A percentile compares a stretch with the other conserved stretches of the same genome.
Conservation (phyloP, 2,888 invertebrate species). For the Calephelis perditalis region DNA sequence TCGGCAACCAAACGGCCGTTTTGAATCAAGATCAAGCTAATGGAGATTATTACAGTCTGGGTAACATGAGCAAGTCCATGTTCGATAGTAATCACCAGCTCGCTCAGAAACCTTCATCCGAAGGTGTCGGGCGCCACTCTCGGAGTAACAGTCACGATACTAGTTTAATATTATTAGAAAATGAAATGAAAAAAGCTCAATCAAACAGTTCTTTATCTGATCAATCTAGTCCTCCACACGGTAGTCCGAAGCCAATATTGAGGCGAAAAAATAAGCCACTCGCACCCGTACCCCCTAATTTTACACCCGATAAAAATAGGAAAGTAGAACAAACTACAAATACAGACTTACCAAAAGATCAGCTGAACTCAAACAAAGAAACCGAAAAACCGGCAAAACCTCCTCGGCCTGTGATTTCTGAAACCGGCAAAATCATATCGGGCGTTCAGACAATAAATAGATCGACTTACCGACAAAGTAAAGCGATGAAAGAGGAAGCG, state of each 20-base stretch:
- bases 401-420: slow-evolving; percentile 77
- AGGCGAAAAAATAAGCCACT: slow-evolving; percentile 86
- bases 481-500: slow-evolving; percentile 68
- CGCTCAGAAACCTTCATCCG: slow-evolving; percentile 32
- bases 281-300: slow-evolving; percentile 83
- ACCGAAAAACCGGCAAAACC: slow-evolving; percentile 80
- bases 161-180: slow-evolving; percentile 68
- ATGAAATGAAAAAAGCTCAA: slow-evolving; percentile 78
- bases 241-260: slow-evolving; percentile 85
- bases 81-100: slow-evolving; percentile 51
- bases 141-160: slow-evolving; percentile 80
- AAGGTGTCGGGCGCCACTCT: slow-evolving; percentile 62
- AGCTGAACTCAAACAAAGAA: slow-evolving; percentile 45
- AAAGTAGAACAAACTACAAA: slow-evolving; percentile 46
- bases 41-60: slow-evolving; percentile 63
- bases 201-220: slow-evolving; percentile 84
- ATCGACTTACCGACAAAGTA: slow-evolving; percentile 73
- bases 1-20: slow-evolving; percentile 62
- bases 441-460: slow-evolving; percentile 80
- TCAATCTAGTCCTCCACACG: slow-evolving; percentile 82
- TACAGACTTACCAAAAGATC: slow-evolving; percentile 38
- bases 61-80: slow-evolving; percentile 66
- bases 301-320: slow-evolving; percentile 69
- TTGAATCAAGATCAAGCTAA: slow-evolving; percentile 59
- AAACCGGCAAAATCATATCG: slow-evolving; percentile 64